phyloP scores from a whole-genome alignment of 2,797 vertebrate species.

The Notolepis coatsorum region DNA sequence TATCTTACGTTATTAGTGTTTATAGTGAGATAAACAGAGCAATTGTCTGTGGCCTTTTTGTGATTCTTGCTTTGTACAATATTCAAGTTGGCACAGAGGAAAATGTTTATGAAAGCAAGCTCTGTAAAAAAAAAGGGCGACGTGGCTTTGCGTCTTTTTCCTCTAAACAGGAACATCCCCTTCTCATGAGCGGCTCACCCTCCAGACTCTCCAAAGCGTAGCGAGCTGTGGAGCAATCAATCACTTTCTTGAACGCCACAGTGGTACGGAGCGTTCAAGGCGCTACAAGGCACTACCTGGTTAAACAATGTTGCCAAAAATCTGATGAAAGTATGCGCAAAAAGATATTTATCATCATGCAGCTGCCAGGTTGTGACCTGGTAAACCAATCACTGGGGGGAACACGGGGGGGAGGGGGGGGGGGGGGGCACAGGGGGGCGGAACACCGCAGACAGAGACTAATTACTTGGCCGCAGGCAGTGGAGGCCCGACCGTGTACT shows the following conservation, averaged over 20 bases:
- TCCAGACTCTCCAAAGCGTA: constrained; percentile 31
- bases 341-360: constrained; percentile 29
- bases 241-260: constrained; percentile 15
- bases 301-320: constrained; percentile 14
- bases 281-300: constrained; percentile 29
- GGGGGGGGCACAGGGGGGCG: constrained; percentile 22
- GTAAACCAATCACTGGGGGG: constrained; percentile 23
- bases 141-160: constrained; percentile 1
- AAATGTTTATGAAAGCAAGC: constrained; percentile 40
- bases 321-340: constrained; percentile 31
- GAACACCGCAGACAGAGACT: constrained; percentile 41
- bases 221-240: constrained; percentile 35
- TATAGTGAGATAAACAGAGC: constrained; percentile 45
- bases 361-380: constrained; percentile 42
- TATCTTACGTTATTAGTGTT: constrained; percentile 53
- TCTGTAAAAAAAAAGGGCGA: constrained; percentile 27
- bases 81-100: constrained; percentile 19
- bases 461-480: constrained; percentile 39
- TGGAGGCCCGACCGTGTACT: constrained; percentile 44
- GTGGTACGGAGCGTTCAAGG: constrained; percentile 3
- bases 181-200: constrained; percentile 28
- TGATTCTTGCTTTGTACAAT: constrained; percentile 45
- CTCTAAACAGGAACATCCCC: constrained; percentile 38
- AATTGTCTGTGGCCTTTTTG: constrained; percentile 26
- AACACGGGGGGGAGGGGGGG: constrained; percentile 30